These are phyloP conservation scores for Liopterus haemorrhoidalis DNA, from an alignment of 2,888 invertebrate genomes.

Conservation along the genomic window DNA sequence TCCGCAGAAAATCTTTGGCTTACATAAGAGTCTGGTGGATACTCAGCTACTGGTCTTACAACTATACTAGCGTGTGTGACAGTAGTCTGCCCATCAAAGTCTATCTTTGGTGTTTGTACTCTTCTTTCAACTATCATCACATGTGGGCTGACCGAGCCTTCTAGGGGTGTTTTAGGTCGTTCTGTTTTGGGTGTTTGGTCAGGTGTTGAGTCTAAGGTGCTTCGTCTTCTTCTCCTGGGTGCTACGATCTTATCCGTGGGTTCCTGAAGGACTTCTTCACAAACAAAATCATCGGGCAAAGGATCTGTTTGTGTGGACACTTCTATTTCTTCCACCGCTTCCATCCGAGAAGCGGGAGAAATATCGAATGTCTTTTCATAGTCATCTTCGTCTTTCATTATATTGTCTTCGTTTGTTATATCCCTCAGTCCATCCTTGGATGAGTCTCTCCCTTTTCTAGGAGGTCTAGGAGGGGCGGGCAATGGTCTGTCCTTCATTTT, in stretches of 20 bases:
- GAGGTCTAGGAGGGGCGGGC: constrained; percentile 81
- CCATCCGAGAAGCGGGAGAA: constrained; percentile 29
- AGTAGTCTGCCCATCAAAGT: constrained; percentile 54
- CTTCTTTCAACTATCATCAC: constrained; percentile 57
- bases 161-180: constrained; percentile 51
- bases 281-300: constrained; percentile 68
- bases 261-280: constrained; percentile 52
- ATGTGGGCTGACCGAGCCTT: constrained; percentile 54
- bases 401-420: constrained; percentile 39
- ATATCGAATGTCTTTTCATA: constrained; percentile 24
- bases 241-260: constrained; percentile 37
- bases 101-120: constrained; percentile 55
- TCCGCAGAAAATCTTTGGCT: constrained; percentile 18
- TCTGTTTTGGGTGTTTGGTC: constrained; percentile 35
- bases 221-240: constrained; percentile 26
- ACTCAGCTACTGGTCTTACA: constrained; percentile 58
- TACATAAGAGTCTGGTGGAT: constrained; percentile 19
- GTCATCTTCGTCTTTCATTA: constrained; percentile 25
- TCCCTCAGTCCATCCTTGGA: constrained; percentile 34
- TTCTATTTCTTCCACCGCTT: constrained; percentile 58
- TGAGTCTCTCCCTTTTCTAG: constrained; percentile 47
- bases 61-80: constrained; percentile 61
- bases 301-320: constrained; percentile 83
- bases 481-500: constrained; percentile 82
- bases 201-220: constrained; percentile 18